phyloP scores from a whole-genome alignment of 2,888 invertebrate species.

The Cephus pulcher region DNA sequence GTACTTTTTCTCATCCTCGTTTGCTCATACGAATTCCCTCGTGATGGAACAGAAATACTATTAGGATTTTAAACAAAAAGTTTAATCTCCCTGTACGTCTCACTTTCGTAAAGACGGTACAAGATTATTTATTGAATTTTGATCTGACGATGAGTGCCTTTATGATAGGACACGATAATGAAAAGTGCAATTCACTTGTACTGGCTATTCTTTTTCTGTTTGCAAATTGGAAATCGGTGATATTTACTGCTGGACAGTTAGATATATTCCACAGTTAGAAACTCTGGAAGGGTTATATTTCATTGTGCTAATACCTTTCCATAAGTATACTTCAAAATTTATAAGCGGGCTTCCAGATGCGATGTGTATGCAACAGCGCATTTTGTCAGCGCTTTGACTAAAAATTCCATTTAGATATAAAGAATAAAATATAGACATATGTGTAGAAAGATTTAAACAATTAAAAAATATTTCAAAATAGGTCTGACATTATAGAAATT shows the following conservation, averaged over 20 bases:
- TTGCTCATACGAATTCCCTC: not conserved
- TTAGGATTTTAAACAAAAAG: not conserved
- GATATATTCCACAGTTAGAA: no score
- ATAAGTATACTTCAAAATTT: not conserved
- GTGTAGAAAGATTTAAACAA: not conserved
- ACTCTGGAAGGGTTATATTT: not conserved
- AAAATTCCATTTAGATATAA: not conserved
- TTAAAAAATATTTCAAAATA: not conserved
- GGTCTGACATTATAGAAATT: not conserved
- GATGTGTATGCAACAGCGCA: not conserved
- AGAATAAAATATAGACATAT: not conserved
- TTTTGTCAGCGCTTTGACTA: not conserved
- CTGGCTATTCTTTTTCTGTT: not conserved
- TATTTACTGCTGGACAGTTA: not conserved
- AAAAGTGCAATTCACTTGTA: not conserved
- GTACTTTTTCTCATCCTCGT: not conserved
- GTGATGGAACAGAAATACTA: not conserved
- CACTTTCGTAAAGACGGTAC: not conserved
- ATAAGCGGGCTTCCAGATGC: not conserved
- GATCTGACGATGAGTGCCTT: not conserved
- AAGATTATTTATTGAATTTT: not conserved
- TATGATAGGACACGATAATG: not conserved
- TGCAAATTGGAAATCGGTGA: not conserved
- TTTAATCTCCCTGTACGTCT: not conserved
- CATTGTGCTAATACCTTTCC: not conserved